Evolutionary conservation across 2,797 vertebrate species (phyloP), one percentile per base, ranked within the genome.

Genomic region (Scolopax bukidnonensis): DNA sequence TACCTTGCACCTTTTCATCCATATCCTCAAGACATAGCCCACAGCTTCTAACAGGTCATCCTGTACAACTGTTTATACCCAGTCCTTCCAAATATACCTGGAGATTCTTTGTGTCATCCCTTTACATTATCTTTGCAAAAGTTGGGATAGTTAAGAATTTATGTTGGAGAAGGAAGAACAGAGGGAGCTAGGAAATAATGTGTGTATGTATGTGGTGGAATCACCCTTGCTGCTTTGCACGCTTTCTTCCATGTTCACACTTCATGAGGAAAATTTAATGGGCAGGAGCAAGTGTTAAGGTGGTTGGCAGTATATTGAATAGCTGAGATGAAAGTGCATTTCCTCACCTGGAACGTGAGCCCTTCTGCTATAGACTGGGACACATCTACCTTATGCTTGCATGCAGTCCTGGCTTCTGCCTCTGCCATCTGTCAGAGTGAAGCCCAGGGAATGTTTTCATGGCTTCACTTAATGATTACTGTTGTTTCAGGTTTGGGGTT

Each of bases 371-470:
- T 7, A 32, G 41, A 18, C 13, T 60, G 50, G 41, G 32, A 53
- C n/a, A 20, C 0, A 0, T 16, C 10, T 18, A 20, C 40, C 45
- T 57, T 33, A 15, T 1, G 18, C 56, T 64, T 89, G 30, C 65
- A 75, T 14, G 4, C 27, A 64, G 82, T 33, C 25, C 32, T 57
- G 17, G 23, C 4, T 81, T n/a, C 54, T 81, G 73, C 43, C 73
- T 57, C 57, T 80, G 82, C 45, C 2, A 0, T 19, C 23, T 25
- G 2, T 28, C 28, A 36, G 38, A 70, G 8, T 3, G 4, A 30
- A 73, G 47, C 63, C 75, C 48, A 32, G 40, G 75, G 40, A 33
- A 41, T 83, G 43, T 61, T 87, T 86, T 59, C 63, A 64, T 87
- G 89, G 70, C 20, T 47, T 91, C 71, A 33, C 27, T 24, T 82